Conservation (phyloP, 2,113 vertebrate genomes). For the Gavia stellata region DNA sequence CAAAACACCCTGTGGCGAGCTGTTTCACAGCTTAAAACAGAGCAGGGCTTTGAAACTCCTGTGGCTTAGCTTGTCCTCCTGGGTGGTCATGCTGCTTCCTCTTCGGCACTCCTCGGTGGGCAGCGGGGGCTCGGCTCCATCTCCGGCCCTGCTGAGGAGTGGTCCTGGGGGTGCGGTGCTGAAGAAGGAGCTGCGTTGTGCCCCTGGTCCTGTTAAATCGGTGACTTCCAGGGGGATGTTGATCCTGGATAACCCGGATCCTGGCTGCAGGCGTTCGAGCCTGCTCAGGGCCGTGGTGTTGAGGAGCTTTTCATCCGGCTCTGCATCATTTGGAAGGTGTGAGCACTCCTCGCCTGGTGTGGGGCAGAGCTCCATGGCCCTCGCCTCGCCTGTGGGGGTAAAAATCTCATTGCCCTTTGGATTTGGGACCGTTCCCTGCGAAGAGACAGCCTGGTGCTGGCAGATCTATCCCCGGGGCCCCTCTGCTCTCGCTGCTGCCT, state of each 20-base stretch:
- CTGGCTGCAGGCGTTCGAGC: rapidly evolving
- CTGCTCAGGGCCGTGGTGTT: rapidly evolving
- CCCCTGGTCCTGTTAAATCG: neutral
- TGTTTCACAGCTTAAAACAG: neutral
- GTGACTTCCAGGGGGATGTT: neutral
- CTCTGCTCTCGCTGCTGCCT: rapidly evolving
- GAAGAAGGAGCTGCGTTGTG: neutral
- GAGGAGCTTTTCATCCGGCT: neutral
- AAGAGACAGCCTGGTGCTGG: neutral
- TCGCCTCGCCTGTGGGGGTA: rapidly evolving
- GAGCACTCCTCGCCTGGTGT: rapidly evolving
- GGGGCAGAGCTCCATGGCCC: neutral
- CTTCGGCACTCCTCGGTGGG: rapidly evolving
- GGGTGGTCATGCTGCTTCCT: neutral
- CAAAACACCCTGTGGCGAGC: rapidly evolving
- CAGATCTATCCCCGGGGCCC: neutral
- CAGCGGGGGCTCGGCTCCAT: rapidly evolving
- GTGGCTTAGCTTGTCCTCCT: rapidly evolving
- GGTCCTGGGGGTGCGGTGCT: rapidly evolving
- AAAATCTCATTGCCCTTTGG: rapidly evolving
- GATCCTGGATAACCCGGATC: rapidly evolving
- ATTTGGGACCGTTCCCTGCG: neutral
- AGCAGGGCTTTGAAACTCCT: neutral
- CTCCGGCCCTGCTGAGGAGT: rapidly evolving
- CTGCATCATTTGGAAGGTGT: rapidly evolving